Conservation (phyloP, 2,797 vertebrate genomes). For the Enteromius paludinosus region DNA sequence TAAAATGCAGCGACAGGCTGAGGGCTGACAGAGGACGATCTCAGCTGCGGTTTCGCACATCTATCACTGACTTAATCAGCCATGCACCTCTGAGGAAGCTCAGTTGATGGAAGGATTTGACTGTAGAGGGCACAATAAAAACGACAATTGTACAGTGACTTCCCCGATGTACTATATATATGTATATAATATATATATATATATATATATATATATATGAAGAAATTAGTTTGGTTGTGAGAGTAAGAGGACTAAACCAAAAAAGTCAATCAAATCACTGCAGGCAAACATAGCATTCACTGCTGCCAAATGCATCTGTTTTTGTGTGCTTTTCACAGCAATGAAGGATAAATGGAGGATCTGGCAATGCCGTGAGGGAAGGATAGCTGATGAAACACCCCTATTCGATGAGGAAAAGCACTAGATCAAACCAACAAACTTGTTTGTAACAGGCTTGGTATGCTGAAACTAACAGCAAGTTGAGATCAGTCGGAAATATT, state of each 20-base stretch:
- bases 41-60: conserved; percentile 52
- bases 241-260: conserved; percentile 10
- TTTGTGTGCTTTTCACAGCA: not conserved
- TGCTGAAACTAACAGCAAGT: not conserved
- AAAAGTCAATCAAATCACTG: conserved; percentile 4
- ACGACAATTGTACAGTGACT: not conserved
- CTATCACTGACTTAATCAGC: conserved; percentile 58
- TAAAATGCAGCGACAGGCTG: conserved; percentile 31
- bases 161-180: not conserved
- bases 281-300: not conserved
- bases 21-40: conserved; percentile 40
- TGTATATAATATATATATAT: too few relatives aligned
- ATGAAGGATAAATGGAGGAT: conserved; percentile 9
- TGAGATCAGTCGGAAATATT: not conserved
- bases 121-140: conserved; percentile 3
- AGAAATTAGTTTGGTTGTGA: not conserved
- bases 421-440: not conserved
- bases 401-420: not conserved
- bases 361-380: not conserved
- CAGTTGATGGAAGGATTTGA: conserved; percentile 65
- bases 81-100: conserved; percentile 50
- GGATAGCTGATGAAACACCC: not conserved
- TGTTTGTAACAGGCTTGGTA: not conserved
- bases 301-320: not conserved
- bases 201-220: too few relatives aligned